phyloP scores from a whole-genome alignment of 2,113 vertebrate species.

The Bettongia penicillata region DNA sequence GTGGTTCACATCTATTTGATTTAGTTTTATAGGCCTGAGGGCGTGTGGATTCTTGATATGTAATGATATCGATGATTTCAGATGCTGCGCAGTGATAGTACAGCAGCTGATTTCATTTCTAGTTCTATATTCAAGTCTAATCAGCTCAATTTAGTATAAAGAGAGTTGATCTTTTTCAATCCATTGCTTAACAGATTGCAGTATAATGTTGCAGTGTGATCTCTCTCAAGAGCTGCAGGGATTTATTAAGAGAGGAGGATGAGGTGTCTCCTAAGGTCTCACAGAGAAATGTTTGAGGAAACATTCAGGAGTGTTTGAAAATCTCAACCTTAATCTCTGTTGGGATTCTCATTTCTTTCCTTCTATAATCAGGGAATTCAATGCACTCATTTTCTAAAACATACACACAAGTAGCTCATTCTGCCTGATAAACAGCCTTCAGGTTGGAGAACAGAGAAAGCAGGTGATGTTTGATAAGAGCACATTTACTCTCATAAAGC shows the following conservation, averaged over 20 bases:
- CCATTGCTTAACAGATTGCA: not conserved
- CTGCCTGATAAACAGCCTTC: slow-evolving; percentile 21
- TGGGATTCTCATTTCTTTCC: not conserved
- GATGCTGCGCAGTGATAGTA: slow-evolving; percentile 1
- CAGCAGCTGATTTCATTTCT: not conserved
- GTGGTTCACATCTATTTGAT: slow-evolving; percentile 15
- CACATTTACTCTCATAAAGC: not conserved
- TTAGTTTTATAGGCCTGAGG: not conserved
- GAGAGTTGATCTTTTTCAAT: not conserved
- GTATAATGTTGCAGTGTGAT: not conserved
- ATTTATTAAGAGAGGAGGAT: not conserved
- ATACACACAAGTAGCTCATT: slow-evolving; percentile 1
- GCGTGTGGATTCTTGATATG: not conserved
- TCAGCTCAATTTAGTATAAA: slow-evolving; percentile 5
- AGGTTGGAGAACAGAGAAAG: not conserved
- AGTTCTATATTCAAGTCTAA: not conserved
- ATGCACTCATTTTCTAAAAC: slow-evolving; percentile 40
- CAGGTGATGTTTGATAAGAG: not conserved
- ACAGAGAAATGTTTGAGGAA: not conserved
- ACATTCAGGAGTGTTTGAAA: not conserved
- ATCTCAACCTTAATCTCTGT: not conserved
- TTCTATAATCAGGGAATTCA: slow-evolving; percentile 20
- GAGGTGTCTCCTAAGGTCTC: not conserved
- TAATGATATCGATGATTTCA: not conserved
- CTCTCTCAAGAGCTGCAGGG: not conserved